Conservation (phyloP, 1,140 invertebrate species). For the Ceratina japonica region DNA sequence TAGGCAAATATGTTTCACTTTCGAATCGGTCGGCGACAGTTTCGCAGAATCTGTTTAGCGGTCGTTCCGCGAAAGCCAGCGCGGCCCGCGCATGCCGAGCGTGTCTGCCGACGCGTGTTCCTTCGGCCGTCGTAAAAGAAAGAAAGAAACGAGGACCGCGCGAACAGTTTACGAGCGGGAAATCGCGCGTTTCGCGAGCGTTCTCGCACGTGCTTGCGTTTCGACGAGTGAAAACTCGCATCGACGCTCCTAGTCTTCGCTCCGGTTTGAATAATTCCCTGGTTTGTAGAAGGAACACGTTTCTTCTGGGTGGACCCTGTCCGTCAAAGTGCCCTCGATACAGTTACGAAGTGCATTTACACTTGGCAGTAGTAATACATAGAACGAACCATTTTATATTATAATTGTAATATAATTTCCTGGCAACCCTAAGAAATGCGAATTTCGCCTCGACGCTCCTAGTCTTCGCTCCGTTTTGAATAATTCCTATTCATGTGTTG, state of each 20-base stretch:
- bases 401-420: too few species aligned
- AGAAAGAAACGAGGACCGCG: neutral
- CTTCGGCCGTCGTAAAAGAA: neutral
- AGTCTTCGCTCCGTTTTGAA: conserved; percentile 55
- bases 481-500: too few species aligned
- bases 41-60: neutral
- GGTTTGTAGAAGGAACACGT: conserved; percentile 58
- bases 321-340: neutral
- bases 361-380: too few species aligned
- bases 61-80: neutral
- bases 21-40: conserved; percentile 20
- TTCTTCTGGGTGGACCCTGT: conserved; percentile 25
- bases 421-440: too few species aligned
- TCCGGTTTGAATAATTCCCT: conserved; percentile 65
- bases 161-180: neutral
- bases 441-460: conserved; percentile 1
- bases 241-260: conserved; percentile 15
- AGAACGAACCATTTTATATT: too few species aligned
- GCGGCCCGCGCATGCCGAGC: neutral
- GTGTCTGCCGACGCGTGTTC: neutral
- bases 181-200: neutral
- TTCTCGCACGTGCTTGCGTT: conserved; percentile 19
- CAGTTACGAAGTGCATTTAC: too few species aligned
- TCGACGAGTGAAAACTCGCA: neutral
- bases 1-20: conserved; percentile 26